phyloP scores from a whole-genome alignment of 1,140 invertebrate species.

The Caenorhabditis latens region DNA sequence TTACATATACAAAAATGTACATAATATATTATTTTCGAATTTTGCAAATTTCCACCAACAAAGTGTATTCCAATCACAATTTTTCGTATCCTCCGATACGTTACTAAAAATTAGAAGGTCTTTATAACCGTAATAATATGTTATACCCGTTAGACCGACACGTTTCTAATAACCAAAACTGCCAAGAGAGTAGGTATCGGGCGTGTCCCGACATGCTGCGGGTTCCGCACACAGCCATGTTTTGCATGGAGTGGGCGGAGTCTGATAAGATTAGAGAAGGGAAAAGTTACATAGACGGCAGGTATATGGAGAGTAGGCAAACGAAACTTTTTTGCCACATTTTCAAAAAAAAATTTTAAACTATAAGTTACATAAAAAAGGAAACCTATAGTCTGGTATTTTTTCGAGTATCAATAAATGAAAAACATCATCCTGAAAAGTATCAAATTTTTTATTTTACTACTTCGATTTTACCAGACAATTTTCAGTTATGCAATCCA shows the following conservation, averaged over 20 bases:
- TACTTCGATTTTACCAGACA: not conserved
- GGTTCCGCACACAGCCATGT: not conserved
- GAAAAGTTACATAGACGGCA: not conserved
- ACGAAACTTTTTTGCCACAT: too few relatives aligned
- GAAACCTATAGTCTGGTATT: too few relatives aligned
- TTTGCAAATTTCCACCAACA: too few relatives aligned
- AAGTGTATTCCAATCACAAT: too few relatives aligned
- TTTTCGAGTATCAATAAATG: too few relatives aligned
- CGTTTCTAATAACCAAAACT: not conserved
- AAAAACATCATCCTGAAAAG: not conserved
- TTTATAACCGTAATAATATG: too few relatives aligned
- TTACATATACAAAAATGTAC: too few relatives aligned
- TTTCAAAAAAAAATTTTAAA: too few relatives aligned
- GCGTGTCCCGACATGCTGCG: not conserved
- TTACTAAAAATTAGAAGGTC: too few relatives aligned
- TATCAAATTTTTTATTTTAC: not conserved
- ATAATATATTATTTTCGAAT: too few relatives aligned
- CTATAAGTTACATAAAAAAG: too few relatives aligned
- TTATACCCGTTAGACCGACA: not conserved
- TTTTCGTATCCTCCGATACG: too few relatives aligned
- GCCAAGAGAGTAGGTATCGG: not conserved
- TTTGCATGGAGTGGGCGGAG: conserved; percentile 2
- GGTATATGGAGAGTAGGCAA: not conserved
- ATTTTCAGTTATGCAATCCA: conserved; percentile 8
- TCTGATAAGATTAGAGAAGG: not conserved